A percentile compares a stretch with the other conserved stretches of the same genome.
Conservation (phyloP, 2,113 vertebrate genomes). For the Xerus inauris region DNA sequence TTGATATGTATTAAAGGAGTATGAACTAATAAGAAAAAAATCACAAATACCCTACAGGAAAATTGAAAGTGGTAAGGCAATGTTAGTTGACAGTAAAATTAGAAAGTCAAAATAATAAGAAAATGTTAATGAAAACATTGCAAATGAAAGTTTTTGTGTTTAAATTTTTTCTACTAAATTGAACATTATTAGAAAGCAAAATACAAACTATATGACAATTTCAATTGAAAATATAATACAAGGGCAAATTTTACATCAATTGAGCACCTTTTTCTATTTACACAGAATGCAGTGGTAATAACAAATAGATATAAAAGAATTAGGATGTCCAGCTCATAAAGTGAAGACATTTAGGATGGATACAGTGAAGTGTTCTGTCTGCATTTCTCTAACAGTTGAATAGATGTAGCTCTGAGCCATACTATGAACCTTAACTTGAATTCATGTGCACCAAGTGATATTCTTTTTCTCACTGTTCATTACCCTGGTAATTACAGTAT, state of each 20-base stretch:
- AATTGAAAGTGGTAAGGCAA: background rate
- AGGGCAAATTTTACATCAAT: constrained; percentile 40
- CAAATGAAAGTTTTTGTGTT: background rate
- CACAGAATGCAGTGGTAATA: constrained; percentile 28
- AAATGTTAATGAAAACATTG: background rate
- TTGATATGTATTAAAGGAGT: background rate
- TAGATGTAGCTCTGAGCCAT: constrained; percentile 5
- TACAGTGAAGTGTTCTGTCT: background rate
- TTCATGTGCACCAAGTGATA: background rate
- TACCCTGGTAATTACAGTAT: constrained; percentile 67
- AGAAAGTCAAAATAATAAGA: background rate
- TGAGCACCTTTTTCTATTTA: constrained; percentile 40
- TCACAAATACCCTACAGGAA: background rate
- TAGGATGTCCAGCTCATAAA: background rate
- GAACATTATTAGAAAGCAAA: background rate
- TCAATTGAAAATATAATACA: background rate
- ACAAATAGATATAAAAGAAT: constrained; percentile 70
- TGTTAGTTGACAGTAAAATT: background rate
- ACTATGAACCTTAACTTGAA: background rate
- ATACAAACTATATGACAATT: background rate
- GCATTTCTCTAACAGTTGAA: background rate
- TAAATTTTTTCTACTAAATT: background rate
- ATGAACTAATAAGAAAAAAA: background rate
- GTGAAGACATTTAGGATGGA: constrained; percentile 36
- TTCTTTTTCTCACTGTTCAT: constrained; percentile 41